Percentiles rank a stretch among this genome's conserved stretches.
Conservation (phyloP, 2,888 invertebrate species). For the Agonopterix alstromeriana region DNA sequence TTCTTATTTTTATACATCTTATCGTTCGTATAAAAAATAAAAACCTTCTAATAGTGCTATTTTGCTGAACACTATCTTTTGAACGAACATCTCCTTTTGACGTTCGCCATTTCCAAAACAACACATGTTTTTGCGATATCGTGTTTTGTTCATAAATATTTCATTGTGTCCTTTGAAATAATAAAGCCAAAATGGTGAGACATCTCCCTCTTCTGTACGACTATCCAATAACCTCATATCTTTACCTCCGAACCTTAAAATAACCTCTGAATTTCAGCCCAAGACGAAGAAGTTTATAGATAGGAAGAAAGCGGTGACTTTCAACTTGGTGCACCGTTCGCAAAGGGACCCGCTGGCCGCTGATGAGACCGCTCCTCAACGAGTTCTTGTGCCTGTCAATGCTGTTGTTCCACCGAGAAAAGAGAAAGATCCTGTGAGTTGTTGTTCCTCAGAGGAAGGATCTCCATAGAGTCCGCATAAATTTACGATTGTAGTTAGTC, state of each 20-base stretch:
- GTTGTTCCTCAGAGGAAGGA: too few species aligned
- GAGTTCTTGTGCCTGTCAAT: constrained; percentile 84
- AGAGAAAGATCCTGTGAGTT: constrained; percentile 56
- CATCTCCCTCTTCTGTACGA: neutral
- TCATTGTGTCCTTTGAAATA: too few species aligned
- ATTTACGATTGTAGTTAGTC: too few species aligned
- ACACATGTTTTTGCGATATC: constrained; percentile 45
- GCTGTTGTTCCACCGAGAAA: constrained; percentile 55
- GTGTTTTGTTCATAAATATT: constrained; percentile 2
- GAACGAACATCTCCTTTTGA: constrained; percentile 16
- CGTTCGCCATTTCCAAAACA: constrained; percentile 36
- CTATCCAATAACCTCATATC: neutral
- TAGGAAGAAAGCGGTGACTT: constrained; percentile 93
- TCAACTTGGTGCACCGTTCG: constrained; percentile 94
- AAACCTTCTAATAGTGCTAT: too few species aligned
- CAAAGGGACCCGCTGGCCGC: constrained; percentile 94
- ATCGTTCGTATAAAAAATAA: too few species aligned
- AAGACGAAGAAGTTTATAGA: constrained; percentile 91
- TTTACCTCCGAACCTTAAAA: neutral
- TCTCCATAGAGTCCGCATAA: too few species aligned
- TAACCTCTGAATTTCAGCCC: constrained; percentile 63
- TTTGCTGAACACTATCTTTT: neutral
- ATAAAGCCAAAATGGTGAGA: constrained; percentile 36
- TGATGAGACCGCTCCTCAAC: constrained; percentile 92
- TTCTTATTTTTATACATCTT: too few species aligned